These are phyloP conservation scores for Tachina lurida DNA, from an alignment of 2,888 invertebrate genomes.

Conservation along the genomic window DNA sequence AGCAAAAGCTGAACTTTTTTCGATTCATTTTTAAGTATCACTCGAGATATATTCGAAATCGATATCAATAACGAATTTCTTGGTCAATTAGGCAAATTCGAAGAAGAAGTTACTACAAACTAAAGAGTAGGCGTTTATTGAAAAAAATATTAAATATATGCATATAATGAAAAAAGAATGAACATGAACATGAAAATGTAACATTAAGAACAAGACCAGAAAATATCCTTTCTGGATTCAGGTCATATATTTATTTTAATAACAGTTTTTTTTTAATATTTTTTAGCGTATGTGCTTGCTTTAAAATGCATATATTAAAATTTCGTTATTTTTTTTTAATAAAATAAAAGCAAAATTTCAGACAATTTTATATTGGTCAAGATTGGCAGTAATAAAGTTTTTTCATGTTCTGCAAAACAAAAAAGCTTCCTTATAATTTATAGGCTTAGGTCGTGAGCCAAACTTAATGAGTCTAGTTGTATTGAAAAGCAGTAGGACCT, in stretches of 20 bases:
- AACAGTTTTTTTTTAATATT: conserved; percentile 1
- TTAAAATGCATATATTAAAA: conserved; percentile 28
- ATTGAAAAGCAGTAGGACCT: too few species aligned
- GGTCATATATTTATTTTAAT: conserved; percentile 66
- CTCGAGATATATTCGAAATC: too few species aligned
- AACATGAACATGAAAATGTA: conserved; percentile 47
- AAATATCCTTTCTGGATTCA: conserved; percentile 41
- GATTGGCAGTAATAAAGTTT: conserved; percentile 45
- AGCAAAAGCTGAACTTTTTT: too few species aligned
- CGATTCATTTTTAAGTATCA: too few species aligned
- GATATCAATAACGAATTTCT: too few species aligned
- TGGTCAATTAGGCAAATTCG: neutral
- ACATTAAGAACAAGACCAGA: conserved; percentile 47
- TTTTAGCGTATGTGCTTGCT: conserved; percentile 3
- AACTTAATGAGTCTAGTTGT: too few species aligned
- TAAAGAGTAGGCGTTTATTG: conserved; percentile 67
- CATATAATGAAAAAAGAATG: conserved; percentile 8
- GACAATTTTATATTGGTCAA: conserved; percentile 35
- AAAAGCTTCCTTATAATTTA: too few species aligned
- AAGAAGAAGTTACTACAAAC: conserved; percentile 49
- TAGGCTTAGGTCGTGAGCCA: too few species aligned
- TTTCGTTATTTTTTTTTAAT: conserved; percentile 4
- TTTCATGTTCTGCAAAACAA: too few species aligned
- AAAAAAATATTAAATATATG: conserved; percentile 55
- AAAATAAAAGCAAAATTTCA: neutral